Conservation (phyloP, 2,113 vertebrate genomes). For the Dromas ardeola region DNA sequence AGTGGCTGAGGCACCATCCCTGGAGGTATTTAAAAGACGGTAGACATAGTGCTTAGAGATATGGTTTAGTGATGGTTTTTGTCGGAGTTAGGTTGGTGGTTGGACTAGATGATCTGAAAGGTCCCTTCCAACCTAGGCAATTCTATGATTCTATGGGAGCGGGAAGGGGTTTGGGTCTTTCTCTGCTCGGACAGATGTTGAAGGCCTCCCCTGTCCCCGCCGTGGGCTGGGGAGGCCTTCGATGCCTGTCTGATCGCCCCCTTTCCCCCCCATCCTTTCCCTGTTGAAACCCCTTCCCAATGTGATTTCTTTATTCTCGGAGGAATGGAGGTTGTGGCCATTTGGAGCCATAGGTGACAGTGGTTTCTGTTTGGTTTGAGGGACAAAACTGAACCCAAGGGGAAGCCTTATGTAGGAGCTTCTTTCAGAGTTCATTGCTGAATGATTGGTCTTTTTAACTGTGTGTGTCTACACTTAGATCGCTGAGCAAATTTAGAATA, state of each 20-base stretch:
- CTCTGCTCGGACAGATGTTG: background rate
- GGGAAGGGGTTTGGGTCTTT: background rate
- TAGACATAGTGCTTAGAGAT: no score
- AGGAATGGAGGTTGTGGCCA: background rate
- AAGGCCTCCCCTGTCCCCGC: rapidly evolving
- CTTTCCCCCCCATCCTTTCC: background rate
- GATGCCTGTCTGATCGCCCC: no score
- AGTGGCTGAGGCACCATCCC: no score
- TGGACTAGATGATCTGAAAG: no score
- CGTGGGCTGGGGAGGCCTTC: background rate
- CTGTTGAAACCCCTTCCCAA: background rate
- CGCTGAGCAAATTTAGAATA: background rate
- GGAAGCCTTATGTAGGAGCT: background rate
- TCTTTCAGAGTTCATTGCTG: background rate
- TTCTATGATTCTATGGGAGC: background rate
- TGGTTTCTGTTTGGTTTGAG: background rate
- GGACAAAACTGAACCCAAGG: background rate
- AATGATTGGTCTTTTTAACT: background rate
- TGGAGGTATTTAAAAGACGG: no score
- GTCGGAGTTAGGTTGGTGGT: no score
- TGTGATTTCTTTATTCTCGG: background rate
- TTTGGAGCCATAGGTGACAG: background rate
- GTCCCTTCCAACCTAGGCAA: no score
- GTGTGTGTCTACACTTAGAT: no score
- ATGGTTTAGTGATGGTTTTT: no score